These are phyloP conservation scores for Astyanax mexicanus DNA, from an alignment of 2,797 vertebrate genomes.

Conservation along the genomic window DNA sequence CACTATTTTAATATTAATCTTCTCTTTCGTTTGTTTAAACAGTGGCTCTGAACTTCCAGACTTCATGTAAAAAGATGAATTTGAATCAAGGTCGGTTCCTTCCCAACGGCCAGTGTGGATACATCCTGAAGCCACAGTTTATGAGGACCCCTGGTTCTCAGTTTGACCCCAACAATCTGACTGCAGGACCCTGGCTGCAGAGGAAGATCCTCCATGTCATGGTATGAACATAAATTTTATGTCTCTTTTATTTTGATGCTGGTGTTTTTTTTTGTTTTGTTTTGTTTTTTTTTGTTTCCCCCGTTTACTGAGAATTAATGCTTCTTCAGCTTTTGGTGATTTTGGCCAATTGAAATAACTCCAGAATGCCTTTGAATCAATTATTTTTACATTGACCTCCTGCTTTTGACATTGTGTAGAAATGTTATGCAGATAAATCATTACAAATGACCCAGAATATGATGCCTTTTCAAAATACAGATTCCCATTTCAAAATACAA, in stretches of 20 bases:
- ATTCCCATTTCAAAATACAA: too few species aligned
- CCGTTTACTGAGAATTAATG: too few species aligned
- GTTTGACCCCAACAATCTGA: conserved; percentile 83
- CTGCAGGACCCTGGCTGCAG: conserved; percentile 81
- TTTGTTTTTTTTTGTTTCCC: too few species aligned
- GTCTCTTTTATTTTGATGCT: not conserved
- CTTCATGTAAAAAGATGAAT: conserved; percentile 89
- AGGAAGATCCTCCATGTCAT: conserved; percentile 84
- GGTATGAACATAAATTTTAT: conserved; percentile 68
- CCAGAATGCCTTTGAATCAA: too few species aligned
- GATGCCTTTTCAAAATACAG: too few species aligned
- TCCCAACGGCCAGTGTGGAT: conserved; percentile 88
- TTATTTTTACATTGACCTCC: too few species aligned
- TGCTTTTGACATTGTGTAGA: too few species aligned
- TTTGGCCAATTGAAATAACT: too few species aligned
- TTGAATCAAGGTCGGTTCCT: conserved; percentile 91
- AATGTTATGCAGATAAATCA: too few species aligned
- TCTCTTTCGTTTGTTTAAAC: conserved; percentile 37
- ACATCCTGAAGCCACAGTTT: conserved; percentile 91
- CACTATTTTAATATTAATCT: not conserved
- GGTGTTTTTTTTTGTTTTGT: too few species aligned
- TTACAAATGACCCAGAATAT: too few species aligned
- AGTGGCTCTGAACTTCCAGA: conserved; percentile 99
- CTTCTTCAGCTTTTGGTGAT: too few species aligned
- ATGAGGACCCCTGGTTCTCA: conserved; percentile 79